phyloP scores from a whole-genome alignment of 2,797 vertebrate species.

The Lacerta agilis region DNA sequence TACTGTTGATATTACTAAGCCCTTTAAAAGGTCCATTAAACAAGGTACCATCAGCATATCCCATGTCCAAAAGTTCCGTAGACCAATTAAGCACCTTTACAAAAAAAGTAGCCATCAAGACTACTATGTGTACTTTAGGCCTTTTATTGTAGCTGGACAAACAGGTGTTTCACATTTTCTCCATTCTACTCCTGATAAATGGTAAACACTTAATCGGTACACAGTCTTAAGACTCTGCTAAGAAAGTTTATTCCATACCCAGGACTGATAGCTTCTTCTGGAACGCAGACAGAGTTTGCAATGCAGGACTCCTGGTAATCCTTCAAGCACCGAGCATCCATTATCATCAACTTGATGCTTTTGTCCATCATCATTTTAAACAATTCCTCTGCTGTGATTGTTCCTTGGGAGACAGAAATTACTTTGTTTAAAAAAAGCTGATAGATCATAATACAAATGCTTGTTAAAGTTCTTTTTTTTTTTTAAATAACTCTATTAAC shows the following conservation, averaged over 20 bases:
- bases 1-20: not conserved
- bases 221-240: not conserved
- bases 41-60: not conserved
- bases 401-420: slow-evolving; percentile 75
- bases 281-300: slow-evolving; percentile 87
- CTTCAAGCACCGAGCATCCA: slow-evolving; percentile 88
- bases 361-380: slow-evolving; percentile 92
- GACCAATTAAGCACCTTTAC: not conserved
- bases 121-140: not conserved
- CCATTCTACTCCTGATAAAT: not conserved
- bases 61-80: not conserved
- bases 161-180: not conserved
- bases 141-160: not conserved
- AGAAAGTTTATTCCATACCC: slow-evolving; percentile 81
- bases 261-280: slow-evolving; percentile 91
- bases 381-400: slow-evolving; percentile 89
- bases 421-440: not conserved
- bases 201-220: not conserved
- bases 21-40: not conserved
- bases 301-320: slow-evolving; percentile 94
- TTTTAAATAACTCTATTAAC: not conserved
- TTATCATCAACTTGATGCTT: slow-evolving; percentile 86
- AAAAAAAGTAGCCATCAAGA: not conserved
- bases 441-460: not conserved
- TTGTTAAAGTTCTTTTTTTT: not conserved